Base-by-base conservation (phyloP, 2,888 invertebrate species). In the Leptinotarsa rubiginosa region DNA sequence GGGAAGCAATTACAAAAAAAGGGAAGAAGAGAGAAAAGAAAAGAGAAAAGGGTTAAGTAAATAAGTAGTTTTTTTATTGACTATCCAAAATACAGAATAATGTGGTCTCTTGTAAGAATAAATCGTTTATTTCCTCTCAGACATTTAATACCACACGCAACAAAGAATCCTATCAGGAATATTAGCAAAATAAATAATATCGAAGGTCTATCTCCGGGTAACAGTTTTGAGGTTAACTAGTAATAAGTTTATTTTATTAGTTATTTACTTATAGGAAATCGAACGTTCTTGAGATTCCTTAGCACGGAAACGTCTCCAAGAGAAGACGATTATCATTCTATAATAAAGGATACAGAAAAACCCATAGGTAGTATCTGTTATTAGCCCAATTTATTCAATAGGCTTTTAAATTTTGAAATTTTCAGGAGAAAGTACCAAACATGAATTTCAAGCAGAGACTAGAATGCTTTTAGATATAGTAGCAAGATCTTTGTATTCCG, bases 361-460 rank as follows among this genome's bases (percentile, higher is more conserved):
- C 85, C 89, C 25, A 89, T 87, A 85, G 92, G 92, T 91, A 86
- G 71, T 68, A 59, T 16, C 25, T 66, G 16, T 50, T 15, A 47
- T 56, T 73, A 47, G 5, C 12, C 41, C 41, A 10, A 12, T 41
- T 41, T 41, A 41, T 41, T 41, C 3, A 41, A 41, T 54, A 20
- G 15, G 69, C 20, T 72, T 69, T 47, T 65, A 41, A 12, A 16
- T 12, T 22, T 73, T 52, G 3, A 31, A 65, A 54, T 65, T 85
- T 82, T 59, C 77, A 90, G 91, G 92, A 20, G 92, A 92, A 82
- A 83, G 83, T 67, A 83, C 84, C 10, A 94, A 93, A 85, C 94
- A 94, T 88, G 97, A 98, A 86, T 99, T 99, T 87, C 97, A 98
- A 88, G 98, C 99, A 0, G 99, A 99, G 89, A 99, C 98, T 0